Conservation (phyloP, 1,140 invertebrate species). For the Drosophila littoralis region DNA sequence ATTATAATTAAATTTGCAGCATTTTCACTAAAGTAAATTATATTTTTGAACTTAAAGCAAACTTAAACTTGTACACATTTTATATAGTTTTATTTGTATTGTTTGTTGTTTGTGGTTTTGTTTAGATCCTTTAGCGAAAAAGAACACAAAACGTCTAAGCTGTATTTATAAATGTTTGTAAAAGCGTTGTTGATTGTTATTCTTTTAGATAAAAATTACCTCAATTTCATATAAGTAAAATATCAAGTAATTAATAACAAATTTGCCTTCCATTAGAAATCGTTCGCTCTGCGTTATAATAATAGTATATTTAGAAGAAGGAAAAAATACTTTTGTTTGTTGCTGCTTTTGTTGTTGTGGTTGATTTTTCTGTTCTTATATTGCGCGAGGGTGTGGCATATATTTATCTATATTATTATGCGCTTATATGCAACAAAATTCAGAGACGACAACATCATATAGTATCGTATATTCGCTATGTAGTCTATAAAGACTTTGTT, state of each 20-base stretch:
- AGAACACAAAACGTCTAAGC: conserved; percentile 71
- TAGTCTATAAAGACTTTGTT: conserved; percentile 13
- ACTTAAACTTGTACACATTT: conserved; percentile 75
- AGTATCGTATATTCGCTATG: conserved; percentile 12
- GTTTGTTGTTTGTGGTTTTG: conserved; percentile 40
- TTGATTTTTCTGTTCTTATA: conserved; percentile 23
- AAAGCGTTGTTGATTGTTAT: conserved; percentile 51
- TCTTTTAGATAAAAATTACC: conserved; percentile 41
- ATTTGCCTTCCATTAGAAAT: conserved; percentile 24
- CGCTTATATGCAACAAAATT: conserved; percentile 52
- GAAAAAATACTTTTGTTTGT: conserved; percentile 38
- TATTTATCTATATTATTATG: conserved; percentile 46
- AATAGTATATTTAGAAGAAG: conserved; percentile 29
- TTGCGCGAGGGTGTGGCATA: conserved; percentile 36
- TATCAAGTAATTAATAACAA: conserved; percentile 60
- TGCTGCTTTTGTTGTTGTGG: conserved; percentile 35
- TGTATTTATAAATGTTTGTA: conserved; percentile 39
- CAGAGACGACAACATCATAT: conserved; percentile 49
- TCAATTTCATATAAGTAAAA: conserved; percentile 52
- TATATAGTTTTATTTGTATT: conserved; percentile 39
- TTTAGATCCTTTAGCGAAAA: conserved; percentile 73
- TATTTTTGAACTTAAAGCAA: conserved; percentile 78
- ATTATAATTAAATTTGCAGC: conserved; percentile 80
- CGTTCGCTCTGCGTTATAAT: conserved; percentile 50
- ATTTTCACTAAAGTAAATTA: conserved; percentile 72